Evolutionary conservation across 2,797 vertebrate genomes (phyloP).

Genomic region (Ctenosaura bakeri): DNA sequence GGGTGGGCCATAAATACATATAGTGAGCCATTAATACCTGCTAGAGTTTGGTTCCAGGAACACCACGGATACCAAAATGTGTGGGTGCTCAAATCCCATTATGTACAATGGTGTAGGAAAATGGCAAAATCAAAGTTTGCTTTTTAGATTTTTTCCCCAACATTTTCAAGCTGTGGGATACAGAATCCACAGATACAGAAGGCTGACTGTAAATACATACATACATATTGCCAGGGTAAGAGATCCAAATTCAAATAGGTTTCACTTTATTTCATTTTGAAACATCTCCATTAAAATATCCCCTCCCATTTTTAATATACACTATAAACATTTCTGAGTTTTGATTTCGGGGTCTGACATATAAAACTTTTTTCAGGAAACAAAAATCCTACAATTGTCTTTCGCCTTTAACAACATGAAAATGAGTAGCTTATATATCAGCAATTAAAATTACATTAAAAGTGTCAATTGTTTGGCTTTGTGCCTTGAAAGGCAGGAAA

Average conservation of each 20-base stretch:
- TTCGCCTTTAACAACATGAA: constrained; percentile 63
- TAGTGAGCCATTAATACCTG: too few relatives aligned
- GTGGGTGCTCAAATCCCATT: too few relatives aligned
- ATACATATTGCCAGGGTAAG: neutral
- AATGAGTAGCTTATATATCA: constrained; percentile 60
- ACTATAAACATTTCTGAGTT: constrained; percentile 14
- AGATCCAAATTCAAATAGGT: constrained; percentile 10
- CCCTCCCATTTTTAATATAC: neutral
- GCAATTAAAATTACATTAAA: constrained; percentile 42
- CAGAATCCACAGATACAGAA: too few relatives aligned
- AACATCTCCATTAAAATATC: neutral
- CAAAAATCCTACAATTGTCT: constrained; percentile 47
- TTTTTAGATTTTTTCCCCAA: too few relatives aligned
- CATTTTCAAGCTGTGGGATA: too few relatives aligned
- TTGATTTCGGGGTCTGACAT: neutral
- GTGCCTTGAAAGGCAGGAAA: constrained; percentile 57
- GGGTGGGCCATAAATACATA: too few relatives aligned
- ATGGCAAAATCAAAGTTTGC: too few relatives aligned
- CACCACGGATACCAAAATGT: too few relatives aligned
- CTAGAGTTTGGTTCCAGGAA: too few relatives aligned
- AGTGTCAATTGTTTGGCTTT: constrained; percentile 39
- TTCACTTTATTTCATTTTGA: constrained; percentile 18
- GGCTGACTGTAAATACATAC: neutral
- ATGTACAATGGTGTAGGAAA: too few relatives aligned
- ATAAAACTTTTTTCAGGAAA: constrained; percentile 10